Conservation (phyloP, 1,140 invertebrate species). For the Apis dorsata region DNA sequence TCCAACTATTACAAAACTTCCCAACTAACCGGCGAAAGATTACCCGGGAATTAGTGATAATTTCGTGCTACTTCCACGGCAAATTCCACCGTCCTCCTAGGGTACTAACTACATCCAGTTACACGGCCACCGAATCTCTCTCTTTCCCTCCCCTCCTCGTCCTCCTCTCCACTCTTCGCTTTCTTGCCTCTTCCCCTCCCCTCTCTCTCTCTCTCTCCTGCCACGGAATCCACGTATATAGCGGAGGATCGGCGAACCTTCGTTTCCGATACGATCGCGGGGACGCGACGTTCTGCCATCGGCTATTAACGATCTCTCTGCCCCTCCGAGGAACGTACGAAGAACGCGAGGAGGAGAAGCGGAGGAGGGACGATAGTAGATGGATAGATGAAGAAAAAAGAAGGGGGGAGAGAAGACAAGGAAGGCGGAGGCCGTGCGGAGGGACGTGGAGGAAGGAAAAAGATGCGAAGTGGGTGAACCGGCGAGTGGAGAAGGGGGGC, state of each 20-base stretch:
- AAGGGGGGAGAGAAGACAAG: conserved; percentile 2
- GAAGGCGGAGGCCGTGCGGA: no score
- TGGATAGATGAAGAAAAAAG: not conserved
- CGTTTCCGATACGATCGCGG: conserved; percentile 32
- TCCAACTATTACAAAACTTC: conserved; percentile 50
- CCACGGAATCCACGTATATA: conserved; percentile 19
- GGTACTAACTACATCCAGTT: conserved; percentile 38
- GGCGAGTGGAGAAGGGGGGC: not conserved
- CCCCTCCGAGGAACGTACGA: not conserved
- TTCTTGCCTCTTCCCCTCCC: no score
- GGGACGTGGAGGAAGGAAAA: not conserved
- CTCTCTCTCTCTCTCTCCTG: not conserved
- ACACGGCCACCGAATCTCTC: conserved; percentile 10
- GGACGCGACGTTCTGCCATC: not conserved
- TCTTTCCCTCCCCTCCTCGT: not conserved
- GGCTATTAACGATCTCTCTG: conserved; percentile 19
- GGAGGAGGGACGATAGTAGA: not conserved
- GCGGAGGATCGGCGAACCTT: conserved; percentile 26
- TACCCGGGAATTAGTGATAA: conserved; percentile 50
- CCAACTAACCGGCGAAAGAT: conserved; percentile 44
- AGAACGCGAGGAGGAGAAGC: not conserved
- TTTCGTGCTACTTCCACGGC: conserved; percentile 40
- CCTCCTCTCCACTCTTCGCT: not conserved
- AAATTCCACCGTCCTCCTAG: conserved; percentile 23
- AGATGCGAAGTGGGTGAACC: not conserved